phyloP scores from a whole-genome alignment of 2,888 invertebrate genomes.

The Cerastis leucographa region DNA sequence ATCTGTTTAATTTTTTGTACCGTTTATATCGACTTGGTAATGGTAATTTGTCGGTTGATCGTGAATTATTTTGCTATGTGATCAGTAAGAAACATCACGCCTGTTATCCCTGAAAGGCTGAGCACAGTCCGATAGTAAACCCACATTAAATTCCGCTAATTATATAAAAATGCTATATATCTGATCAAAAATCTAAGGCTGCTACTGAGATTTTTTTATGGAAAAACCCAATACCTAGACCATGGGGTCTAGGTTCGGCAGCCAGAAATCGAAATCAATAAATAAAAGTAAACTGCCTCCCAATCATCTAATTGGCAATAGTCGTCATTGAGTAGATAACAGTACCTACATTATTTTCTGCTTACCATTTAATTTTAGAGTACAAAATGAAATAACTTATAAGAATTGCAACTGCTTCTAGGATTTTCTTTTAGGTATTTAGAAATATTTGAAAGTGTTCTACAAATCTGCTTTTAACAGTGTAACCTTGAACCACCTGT shows the following conservation, averaged over 20 bases:
- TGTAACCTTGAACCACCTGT: background rate
- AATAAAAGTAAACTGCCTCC: background rate
- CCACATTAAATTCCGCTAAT: background rate
- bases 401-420: background rate
- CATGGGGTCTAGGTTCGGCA: no score
- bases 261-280: background rate
- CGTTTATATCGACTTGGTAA: conserved; percentile 22
- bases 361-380: background rate
- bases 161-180: background rate
- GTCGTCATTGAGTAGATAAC: no score
- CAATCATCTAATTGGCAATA: background rate
- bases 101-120: background rate
- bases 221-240: background rate
- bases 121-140: background rate
- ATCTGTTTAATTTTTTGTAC: conserved; percentile 27
- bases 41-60: conserved; percentile 13
- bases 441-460: background rate
- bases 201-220: background rate
- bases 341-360: no score
- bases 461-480: background rate
- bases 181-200: background rate
- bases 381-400: background rate
- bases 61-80: background rate
- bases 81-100: background rate
- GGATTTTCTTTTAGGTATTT: background rate